Base-by-base conservation (phyloP, 2,797 vertebrate genomes). In the Anguilla megastoma region DNA sequence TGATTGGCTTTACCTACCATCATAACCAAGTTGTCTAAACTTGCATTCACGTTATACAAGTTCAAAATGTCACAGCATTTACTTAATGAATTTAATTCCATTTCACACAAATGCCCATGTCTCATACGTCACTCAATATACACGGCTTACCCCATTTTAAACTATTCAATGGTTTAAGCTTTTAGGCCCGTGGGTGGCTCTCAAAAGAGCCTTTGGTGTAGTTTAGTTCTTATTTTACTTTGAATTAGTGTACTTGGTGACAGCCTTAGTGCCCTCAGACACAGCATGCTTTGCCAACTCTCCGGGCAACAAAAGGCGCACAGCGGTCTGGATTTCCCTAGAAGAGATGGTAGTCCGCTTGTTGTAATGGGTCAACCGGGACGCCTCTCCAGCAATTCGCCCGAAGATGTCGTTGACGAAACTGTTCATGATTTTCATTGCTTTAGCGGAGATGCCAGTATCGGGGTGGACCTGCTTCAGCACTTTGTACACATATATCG, bases 351-450 rank as follows among this genome's bases (percentile, higher is more conserved):
- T 56, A 21, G 84, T 9, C 8, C n/a, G 63, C 63, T 66, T 66
- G 66, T 71, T 83, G 21, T 83, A 83, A 18, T 83, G 80, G 36
- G 85, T 33, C 33, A 86, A 45, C 27, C 85, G 63, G 36, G 60
- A 86, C 16, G 85, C 30, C 58, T 86, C 36, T 3, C 85, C 60
- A 0, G 63, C 85, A 33, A 86, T 86, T 33, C 60, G 85, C 41
- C 71, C 85, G 45, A 86, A 86, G 8, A 86, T 71, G 33, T 33
- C 66, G n/a, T 30, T 71, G n/a, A 71, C 66, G 10, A 71, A 71
- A 27, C n/a, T 27, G n/a, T 71, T 74, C 58, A 86, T 86, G 33
- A 86, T 50, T 36, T n/a, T 60, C 85, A 86, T 86, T 12, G 85
- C 63, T 21, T 86, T 86, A 56, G 85, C 74, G 9, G 85, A 86